Conservation (phyloP, 2,888 invertebrate species). For the Frankliniella fusca region DNA sequence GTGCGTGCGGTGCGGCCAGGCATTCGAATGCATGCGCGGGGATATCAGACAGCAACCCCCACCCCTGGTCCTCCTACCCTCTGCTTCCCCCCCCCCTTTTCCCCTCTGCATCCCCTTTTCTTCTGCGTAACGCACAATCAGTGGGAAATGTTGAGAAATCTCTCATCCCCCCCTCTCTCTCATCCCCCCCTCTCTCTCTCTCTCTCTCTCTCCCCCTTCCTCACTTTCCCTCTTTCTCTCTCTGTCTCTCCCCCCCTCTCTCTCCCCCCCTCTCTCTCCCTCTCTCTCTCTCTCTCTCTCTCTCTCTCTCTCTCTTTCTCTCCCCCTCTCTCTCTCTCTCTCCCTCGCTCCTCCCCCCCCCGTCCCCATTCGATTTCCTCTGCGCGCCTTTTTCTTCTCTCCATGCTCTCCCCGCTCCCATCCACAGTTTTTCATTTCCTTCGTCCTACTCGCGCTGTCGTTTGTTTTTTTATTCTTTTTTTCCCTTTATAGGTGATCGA, state of each 20-base stretch:
- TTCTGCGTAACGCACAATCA: not conserved
- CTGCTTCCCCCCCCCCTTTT: not conserved
- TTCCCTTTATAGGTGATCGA: too few species aligned
- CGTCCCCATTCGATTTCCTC: not conserved
- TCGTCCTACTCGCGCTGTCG: too few species aligned
- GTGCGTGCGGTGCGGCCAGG: too few species aligned
- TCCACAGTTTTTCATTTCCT: too few species aligned
- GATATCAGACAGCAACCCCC: too few species aligned
- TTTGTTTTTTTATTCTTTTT: too few species aligned
- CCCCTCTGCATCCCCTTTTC: not conserved
- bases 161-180: not conserved
- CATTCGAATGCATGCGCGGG: too few species aligned
- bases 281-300: conserved; percentile 10
- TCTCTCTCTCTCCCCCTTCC: not conserved
- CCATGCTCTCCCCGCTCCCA: too few species aligned
- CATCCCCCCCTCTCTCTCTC: not conserved
- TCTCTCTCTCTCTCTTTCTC: conserved; percentile 6
- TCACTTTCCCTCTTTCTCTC: conserved; percentile 1
- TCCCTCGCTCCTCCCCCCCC: not conserved
- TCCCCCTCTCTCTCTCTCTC: conserved; percentile 11
- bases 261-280: not conserved
- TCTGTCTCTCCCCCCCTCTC: conserved; percentile 1
- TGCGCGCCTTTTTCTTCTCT: too few species aligned
- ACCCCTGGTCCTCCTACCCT: too few species aligned
- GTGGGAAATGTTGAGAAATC: not conserved